Evolutionary conservation across 1,140 invertebrate species (phyloP).

Genomic region (Muscidifurax raptorellus): DNA sequence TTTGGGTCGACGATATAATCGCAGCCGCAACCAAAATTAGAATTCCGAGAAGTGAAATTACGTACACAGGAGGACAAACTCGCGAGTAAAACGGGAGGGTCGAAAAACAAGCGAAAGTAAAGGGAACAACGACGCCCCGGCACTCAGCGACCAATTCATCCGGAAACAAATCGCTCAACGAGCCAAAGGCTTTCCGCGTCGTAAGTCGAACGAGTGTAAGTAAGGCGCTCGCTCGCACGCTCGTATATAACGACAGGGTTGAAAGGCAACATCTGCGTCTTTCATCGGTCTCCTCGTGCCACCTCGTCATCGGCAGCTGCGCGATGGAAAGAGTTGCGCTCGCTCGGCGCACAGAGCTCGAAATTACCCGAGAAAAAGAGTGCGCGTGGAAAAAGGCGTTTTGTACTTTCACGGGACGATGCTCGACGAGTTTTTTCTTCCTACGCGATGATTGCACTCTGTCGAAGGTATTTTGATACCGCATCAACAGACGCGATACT

Average conservation of each 20-base stretch:
- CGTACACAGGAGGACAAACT: neutral
- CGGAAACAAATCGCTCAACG: constrained; percentile 34
- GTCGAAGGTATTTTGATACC: no score
- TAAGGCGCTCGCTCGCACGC: neutral
- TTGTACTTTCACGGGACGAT: neutral
- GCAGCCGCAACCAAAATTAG: constrained; percentile 31
- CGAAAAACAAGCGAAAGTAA: neutral
- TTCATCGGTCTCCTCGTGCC: constrained; percentile 10
- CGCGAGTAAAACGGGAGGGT: neutral
- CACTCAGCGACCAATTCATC: constrained; percentile 29
- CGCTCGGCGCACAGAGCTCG: neutral
- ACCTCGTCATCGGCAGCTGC: constrained; percentile 31
- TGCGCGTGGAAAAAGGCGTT: neutral
- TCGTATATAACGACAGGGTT: constrained; percentile 26
- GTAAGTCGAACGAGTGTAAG: neutral
- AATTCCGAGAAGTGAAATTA: constrained; percentile 32
- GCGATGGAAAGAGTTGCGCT: constrained; percentile 2
- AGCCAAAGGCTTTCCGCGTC: constrained; percentile 2
- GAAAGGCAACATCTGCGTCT: constrained; percentile 46
- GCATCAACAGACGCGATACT: no score
- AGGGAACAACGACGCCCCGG: neutral
- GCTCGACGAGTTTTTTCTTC: neutral
- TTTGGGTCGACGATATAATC: no score
- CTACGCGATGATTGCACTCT: no score
- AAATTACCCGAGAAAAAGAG: constrained; percentile 8